Evolutionary conservation across 2,113 vertebrate genomes (phyloP).

Genomic region (Hemiscyllium ocellatum): DNA sequence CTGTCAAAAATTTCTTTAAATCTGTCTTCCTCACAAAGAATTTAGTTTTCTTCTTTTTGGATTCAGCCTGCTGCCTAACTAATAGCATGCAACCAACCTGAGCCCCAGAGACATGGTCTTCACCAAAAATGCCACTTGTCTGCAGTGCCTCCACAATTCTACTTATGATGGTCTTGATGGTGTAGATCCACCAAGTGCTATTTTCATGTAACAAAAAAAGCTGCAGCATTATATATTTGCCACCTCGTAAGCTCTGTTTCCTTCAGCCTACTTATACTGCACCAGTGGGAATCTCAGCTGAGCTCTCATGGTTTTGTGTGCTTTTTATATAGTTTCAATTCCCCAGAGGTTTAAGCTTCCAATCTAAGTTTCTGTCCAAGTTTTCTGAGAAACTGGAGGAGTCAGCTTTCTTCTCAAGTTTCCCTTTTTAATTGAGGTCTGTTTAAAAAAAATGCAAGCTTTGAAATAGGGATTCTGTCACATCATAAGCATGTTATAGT

Average conservation of each 20-base stretch:
- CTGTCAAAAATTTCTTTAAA: too few species aligned
- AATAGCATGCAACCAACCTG: not conserved
- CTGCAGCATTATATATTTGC: not conserved
- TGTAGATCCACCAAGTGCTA: not conserved
- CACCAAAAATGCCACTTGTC: not conserved
- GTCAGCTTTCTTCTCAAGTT: not conserved
- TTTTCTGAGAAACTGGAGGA: not conserved
- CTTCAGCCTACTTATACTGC: not conserved
- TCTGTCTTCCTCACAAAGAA: too few species aligned
- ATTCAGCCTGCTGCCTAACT: not conserved
- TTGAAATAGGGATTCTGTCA: not conserved
- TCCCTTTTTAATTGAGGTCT: not conserved
- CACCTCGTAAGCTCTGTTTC: too few species aligned
- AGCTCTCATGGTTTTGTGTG: not conserved
- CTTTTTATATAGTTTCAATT: not conserved
- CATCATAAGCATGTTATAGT: not conserved
- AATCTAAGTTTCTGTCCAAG: not conserved
- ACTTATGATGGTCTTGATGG: not conserved
- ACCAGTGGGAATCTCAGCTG: not conserved
- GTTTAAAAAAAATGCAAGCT: not conserved
- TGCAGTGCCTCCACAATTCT: not conserved
- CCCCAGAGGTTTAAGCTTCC: not conserved
- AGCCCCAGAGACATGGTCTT: not conserved
- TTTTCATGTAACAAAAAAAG: not conserved
- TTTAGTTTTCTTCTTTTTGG: not conserved